Conservation (phyloP, 2,797 vertebrate genomes). For the Poecilia picta region DNA sequence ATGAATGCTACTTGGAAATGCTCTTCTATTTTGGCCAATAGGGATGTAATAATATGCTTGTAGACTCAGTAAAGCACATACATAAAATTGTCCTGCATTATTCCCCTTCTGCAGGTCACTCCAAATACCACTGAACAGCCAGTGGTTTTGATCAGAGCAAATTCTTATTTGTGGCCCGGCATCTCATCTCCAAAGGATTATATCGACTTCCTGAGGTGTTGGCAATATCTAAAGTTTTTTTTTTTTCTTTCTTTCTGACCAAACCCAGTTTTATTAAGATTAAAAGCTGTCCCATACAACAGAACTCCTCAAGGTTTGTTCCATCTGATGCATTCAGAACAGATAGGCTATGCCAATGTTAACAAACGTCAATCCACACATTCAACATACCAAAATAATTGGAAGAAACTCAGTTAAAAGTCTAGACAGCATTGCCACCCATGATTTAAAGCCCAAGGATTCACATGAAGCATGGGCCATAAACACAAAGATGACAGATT, state of each 20-base stretch:
- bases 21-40: slow-evolving; percentile 20
- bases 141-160: not conserved
- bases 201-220: not conserved
- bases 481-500: not conserved
- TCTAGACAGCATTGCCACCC: not conserved
- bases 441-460: not conserved
- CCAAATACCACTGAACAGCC: not conserved
- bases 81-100: not conserved
- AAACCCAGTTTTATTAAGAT: not conserved
- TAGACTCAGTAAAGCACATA: not conserved
- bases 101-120: not conserved
- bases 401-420: not conserved
- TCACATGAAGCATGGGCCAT: not conserved
- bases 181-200: not conserved
- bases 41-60: not conserved
- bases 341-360: not conserved
- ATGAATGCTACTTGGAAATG: slow-evolving; percentile 46
- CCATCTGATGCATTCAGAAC: not conserved
- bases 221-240: not conserved
- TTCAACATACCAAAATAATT: not conserved
- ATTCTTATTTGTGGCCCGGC: not conserved
- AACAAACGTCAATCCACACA: not conserved
- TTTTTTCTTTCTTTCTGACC: not conserved
- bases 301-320: not conserved
- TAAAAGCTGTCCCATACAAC: not conserved